Conservation (phyloP, 2,113 vertebrate species). For the Cyanistes caeruleus region DNA sequence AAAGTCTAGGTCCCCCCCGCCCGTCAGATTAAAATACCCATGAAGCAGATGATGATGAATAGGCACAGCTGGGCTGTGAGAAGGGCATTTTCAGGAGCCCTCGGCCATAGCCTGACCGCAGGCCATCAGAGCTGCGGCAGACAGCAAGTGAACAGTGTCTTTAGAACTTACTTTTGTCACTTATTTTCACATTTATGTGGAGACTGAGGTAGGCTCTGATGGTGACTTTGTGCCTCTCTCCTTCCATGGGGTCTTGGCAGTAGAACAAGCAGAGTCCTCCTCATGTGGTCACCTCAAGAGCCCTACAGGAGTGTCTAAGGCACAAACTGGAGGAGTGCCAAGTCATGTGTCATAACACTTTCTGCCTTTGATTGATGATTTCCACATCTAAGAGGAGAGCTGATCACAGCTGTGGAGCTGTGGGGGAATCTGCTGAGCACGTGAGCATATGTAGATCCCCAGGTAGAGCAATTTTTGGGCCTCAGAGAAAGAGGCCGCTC, state of each 20-base stretch:
- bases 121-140: not conserved
- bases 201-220: not conserved
- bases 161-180: not conserved
- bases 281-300: accelerated
- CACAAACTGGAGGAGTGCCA: not conserved
- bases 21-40: conserved; percentile 22
- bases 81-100: not conserved
- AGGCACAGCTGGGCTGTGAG: conserved; percentile 52
- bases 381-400: not conserved
- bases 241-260: accelerated
- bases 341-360: not conserved
- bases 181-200: not conserved
- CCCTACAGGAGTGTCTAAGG: not conserved
- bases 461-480: not conserved
- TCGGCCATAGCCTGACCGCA: not conserved
- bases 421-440: not conserved
- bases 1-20: not conserved
- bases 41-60: conserved; percentile 64
- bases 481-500: not conserved
- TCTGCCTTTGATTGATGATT: not conserved
- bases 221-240: not conserved
- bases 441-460: accelerated
- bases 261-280: not conserved
- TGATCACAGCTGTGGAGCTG: not conserved
- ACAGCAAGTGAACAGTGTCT: not conserved